Percentiles rank a stretch among this genome's conserved stretches.
phyloP scores from a whole-genome alignment of 2,888 invertebrate genomes.

The Leptinotarsa peninsularis region DNA sequence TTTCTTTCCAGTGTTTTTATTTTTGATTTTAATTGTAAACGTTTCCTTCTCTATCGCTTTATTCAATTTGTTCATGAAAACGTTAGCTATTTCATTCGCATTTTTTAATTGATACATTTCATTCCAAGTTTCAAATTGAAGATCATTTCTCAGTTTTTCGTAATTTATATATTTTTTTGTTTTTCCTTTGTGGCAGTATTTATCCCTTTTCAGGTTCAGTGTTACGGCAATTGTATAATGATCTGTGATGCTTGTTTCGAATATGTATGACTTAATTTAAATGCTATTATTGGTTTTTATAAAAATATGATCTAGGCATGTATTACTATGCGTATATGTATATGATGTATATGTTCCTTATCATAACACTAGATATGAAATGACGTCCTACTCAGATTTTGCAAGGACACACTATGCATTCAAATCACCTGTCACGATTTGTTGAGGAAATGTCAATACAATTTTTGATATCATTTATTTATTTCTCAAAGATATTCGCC shows the following conservation, averaged over 20 bases:
- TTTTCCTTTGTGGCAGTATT: background rate
- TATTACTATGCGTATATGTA: conserved; percentile 9
- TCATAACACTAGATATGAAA: too few relatives aligned
- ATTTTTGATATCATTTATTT: too few relatives aligned
- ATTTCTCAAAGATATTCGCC: too few relatives aligned
- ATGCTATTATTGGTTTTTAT: conserved; percentile 10
- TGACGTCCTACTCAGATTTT: too few relatives aligned
- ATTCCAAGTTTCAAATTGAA: conserved; percentile 16
- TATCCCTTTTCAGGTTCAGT: conserved; percentile 17
- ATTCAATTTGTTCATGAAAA: conserved; percentile 11
- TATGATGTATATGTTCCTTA: too few relatives aligned
- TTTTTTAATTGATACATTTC: conserved; percentile 2
- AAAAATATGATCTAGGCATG: conserved; percentile 18
- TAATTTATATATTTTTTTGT: conserved; percentile 14
- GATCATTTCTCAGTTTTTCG: conserved; percentile 16
- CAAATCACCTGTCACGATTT: too few relatives aligned
- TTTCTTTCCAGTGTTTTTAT: conserved; percentile 14
- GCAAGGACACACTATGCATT: too few relatives aligned
- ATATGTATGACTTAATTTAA: conserved; percentile 12
- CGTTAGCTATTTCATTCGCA: conserved; percentile 3
- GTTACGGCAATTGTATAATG: conserved; percentile 12
- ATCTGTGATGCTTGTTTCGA: conserved; percentile 19
- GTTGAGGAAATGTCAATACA: too few relatives aligned
- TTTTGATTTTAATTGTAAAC: conserved; percentile 15
- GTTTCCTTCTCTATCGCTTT: conserved; percentile 15